phyloP scores from a whole-genome alignment of 2,888 invertebrate genomes.

The Meteorus colon region DNA sequence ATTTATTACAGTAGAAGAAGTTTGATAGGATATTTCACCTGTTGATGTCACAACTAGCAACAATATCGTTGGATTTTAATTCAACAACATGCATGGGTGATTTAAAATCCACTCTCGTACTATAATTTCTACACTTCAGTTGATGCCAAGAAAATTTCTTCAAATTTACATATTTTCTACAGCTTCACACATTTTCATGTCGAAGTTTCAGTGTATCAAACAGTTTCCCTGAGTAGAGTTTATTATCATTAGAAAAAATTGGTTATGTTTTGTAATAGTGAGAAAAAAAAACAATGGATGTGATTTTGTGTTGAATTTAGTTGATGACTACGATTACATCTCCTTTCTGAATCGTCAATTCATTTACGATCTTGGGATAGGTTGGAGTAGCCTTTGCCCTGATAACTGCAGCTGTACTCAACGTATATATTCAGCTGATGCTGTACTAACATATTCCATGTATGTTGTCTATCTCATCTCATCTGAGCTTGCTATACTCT shows the following conservation, averaged over 20 bases:
- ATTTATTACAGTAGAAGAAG: too few relatives aligned
- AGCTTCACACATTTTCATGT: too few relatives aligned
- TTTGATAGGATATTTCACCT: too few relatives aligned
- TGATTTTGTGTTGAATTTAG: background rate
- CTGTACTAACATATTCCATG: conserved; percentile 41
- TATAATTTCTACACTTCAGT: too few relatives aligned
- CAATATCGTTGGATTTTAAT: too few relatives aligned
- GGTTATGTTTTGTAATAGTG: too few relatives aligned
- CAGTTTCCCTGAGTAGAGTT: background rate
- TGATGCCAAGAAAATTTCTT: too few relatives aligned
- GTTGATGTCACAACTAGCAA: too few relatives aligned
- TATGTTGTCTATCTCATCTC: conserved; percentile 23
- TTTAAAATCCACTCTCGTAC: too few relatives aligned
- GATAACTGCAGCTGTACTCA: conserved; percentile 30
- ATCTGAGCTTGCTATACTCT: conserved; percentile 22
- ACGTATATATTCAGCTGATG: conserved; percentile 8
- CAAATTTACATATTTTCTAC: too few relatives aligned
- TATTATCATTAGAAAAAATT: background rate
- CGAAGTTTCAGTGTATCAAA: too few relatives aligned
- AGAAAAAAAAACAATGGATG: background rate
- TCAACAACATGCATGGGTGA: too few relatives aligned
- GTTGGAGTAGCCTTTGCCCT: conserved; percentile 16
- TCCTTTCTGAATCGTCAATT: background rate
- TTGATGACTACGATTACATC: background rate
- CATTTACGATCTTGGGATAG: conserved; percentile 3